Base-by-base conservation (phyloP, 2,797 vertebrate species). In the Poecilia gillii region DNA sequence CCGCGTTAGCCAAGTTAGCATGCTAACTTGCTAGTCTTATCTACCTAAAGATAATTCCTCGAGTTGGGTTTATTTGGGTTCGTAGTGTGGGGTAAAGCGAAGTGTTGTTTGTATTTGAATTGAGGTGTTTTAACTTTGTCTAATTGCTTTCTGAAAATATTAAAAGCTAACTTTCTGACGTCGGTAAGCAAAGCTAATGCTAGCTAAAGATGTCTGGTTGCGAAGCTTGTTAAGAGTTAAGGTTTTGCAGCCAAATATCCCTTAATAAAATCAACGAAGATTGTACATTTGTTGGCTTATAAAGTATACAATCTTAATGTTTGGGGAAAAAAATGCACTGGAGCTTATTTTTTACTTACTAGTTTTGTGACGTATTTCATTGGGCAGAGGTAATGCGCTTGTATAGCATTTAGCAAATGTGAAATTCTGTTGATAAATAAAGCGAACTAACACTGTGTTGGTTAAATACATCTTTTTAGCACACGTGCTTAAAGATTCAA, bases 11-110 rank as follows among this genome's bases (percentile, higher is more conserved):
- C 68, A 74, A 11, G 76, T 51, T 93, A 92, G 89, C 89, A 47
- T 51, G 89, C 91, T 87, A 88, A 84, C 80, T 14, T 47, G 91
- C 87, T 92, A 90, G 87, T 74, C 78, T 2, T 57, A 73, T 86
- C 79, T 31, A 47, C 73, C 33, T 36, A 8, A 76, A 51, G 76
- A 78, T 72, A 46, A 71, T 31, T 62, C 18, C 36, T 66, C 43
- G 73, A 25, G 59, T 68, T 31, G 43, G 47, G 41, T 20, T 14
- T 18, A 76, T 84, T 80, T 81, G 47, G 47, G 77, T n/a, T 3
- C 41, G 2, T 47, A 2, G 1, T 47, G 71, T 13, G 6, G 41
- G 68, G 11, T 39, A 41, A 20, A 49, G 12, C 13, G 33, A 41
- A 5, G 33, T 76, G 47, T 59, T 6, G 5, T 28, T 57, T 57